These are phyloP conservation scores for Aurelia sp. DNA, from an alignment of 30 jellyfish, hydroid and myxozoan species.

Conservation along the genomic window DNA sequence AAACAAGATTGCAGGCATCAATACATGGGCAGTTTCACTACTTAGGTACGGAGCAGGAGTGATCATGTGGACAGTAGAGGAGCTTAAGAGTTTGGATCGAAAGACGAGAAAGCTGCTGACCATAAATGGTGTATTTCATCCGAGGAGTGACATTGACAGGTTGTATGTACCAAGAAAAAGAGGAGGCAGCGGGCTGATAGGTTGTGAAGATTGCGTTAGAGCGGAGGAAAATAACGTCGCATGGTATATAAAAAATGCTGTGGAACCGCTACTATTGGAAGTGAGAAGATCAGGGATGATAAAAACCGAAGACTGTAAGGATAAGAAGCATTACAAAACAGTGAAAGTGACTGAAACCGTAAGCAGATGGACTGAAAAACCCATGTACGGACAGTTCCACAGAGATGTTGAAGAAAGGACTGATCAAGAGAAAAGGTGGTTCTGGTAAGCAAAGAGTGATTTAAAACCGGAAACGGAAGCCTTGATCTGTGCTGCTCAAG, in stretches of 20 bases:
- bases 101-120: neutral
- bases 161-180: neutral
- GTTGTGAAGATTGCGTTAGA: slow-evolving; percentile 19
- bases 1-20: neutral
- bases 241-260: slow-evolving; percentile 2
- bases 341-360: neutral
- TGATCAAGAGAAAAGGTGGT: slow-evolving; percentile 10
- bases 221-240: slow-evolving; percentile 7
- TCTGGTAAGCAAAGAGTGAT: slow-evolving; percentile 12
- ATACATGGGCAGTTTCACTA: too few species aligned
- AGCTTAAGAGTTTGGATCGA: neutral
- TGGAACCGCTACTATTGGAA: neutral
- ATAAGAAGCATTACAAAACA: neutral
- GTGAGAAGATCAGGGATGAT: neutral
- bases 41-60: neutral
- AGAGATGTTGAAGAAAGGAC: slow-evolving; percentile 4
- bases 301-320: neutral
- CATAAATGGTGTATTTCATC: too few species aligned
- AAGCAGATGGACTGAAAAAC: neutral
- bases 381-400: slow-evolving; percentile 7
- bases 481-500: slow-evolving; percentile 1
- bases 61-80: neutral
- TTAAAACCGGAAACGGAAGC: slow-evolving; percentile 8
- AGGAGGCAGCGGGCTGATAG: slow-evolving; percentile 33
- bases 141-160: neutral